Conservation (phyloP, 2,113 vertebrate genomes). For the Struthidea cinerea region DNA sequence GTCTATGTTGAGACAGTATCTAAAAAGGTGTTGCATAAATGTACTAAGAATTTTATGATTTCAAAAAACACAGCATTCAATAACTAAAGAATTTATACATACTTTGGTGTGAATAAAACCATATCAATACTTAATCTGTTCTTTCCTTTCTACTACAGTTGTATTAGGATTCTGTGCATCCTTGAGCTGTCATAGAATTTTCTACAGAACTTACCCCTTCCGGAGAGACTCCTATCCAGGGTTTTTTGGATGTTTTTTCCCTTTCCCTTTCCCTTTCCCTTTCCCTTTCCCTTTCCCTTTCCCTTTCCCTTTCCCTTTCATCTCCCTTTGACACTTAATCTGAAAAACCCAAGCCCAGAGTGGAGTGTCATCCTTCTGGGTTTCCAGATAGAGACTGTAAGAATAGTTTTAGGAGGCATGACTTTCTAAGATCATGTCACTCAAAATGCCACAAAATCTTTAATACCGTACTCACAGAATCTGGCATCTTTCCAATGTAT, state of each 20-base stretch:
- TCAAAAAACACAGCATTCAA: not conserved
- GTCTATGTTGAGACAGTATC: not conserved
- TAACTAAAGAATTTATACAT: not conserved
- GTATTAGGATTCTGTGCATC: not conserved
- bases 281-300: no score
- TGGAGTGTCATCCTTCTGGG: not conserved
- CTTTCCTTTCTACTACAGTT: not conserved
- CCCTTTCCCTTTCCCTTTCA: not conserved
- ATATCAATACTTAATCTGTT: not conserved
- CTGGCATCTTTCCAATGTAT: not conserved
- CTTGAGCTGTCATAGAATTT: not conserved
- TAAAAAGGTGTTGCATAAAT: not conserved
- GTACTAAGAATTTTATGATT: not conserved
- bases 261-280: no score
- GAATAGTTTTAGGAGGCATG: not conserved
- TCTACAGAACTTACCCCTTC: not conserved
- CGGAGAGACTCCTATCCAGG: not conserved
- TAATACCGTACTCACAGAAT: not conserved
- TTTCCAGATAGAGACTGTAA: not conserved
- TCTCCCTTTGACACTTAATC: not conserved
- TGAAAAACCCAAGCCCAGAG: not conserved
- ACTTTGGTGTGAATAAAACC: not conserved
- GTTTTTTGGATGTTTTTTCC: accelerated
- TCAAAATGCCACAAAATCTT: not conserved
- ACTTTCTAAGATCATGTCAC: not conserved